Percentiles rank a stretch among this genome's conserved stretches.
phyloP scores from a whole-genome alignment of 2,888 invertebrate species.

The Folsomia candida region DNA sequence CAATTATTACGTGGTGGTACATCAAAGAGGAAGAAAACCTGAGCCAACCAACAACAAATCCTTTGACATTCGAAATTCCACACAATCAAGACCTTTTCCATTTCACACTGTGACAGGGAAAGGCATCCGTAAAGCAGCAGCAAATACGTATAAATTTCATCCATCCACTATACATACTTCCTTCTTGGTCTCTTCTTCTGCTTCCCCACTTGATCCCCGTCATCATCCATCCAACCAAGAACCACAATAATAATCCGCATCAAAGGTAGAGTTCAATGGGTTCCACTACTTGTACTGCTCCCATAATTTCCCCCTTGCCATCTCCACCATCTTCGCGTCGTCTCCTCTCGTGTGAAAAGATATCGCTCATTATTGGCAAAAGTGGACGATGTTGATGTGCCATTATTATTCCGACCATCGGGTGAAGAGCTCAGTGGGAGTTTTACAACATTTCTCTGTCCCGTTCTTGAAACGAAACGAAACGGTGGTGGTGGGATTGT shows the following conservation, averaged over 20 bases:
- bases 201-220: neutral
- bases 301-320: neutral
- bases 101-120: neutral
- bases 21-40: constrained; percentile 16
- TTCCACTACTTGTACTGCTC: too few species aligned
- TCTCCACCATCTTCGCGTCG: neutral
- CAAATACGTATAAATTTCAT: too few species aligned
- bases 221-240: neutral
- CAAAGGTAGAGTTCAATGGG: too few species aligned
- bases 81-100: neutral
- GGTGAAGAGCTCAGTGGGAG: neutral
- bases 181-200: too few species aligned
- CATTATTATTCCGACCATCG: neutral
- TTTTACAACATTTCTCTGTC: neutral
- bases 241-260: neutral
- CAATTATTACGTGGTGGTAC: constrained; percentile 29
- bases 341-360: neutral
- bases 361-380: constrained; percentile 7
- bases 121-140: neutral
- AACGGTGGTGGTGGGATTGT: too few species aligned
- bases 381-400: neutral
- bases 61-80: neutral
- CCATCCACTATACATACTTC: too few species aligned
- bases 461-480: too few species aligned
- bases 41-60: neutral